A percentile compares a stretch with the other conserved stretches of the same genome.
Evolutionary conservation across 2,888 invertebrate species (phyloP).

Genomic region (Acleris holmiana): DNA sequence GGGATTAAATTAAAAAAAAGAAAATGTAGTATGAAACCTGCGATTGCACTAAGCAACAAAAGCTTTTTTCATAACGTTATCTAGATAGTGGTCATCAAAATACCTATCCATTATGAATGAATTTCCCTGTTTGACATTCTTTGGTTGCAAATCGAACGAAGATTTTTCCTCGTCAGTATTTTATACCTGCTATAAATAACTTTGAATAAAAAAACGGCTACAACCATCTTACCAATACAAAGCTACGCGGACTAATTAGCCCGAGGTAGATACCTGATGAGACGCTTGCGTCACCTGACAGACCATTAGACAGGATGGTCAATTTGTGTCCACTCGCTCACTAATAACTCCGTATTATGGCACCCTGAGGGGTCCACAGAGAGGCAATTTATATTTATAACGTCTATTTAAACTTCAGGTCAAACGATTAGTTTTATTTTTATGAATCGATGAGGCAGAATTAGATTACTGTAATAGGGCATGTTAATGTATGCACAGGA

Average conservation of each 20-base stretch:
- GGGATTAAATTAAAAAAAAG: too few species aligned
- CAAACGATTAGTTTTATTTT: constrained; percentile 37
- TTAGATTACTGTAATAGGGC: constrained; percentile 27
- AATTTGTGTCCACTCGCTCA: constrained; percentile 37
- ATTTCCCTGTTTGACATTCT: too few species aligned
- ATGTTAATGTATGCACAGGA: not conserved
- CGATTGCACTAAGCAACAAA: too few species aligned
- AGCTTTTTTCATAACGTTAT: too few species aligned
- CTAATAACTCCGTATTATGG: constrained; percentile 37
- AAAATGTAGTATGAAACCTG: too few species aligned
- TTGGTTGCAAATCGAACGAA: too few species aligned
- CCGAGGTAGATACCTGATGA: constrained; percentile 30
- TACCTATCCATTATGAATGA: too few species aligned
- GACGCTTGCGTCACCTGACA: constrained; percentile 36
- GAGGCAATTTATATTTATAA: constrained; percentile 38
- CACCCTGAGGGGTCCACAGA: constrained; percentile 36
- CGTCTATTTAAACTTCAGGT: constrained; percentile 37
- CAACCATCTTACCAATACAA: not conserved
- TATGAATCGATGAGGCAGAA: constrained; percentile 25
- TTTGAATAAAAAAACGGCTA: not conserved
- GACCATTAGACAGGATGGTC: constrained; percentile 35
- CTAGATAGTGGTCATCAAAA: too few species aligned
- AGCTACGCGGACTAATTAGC: constrained; percentile 25
- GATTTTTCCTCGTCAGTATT: too few species aligned
- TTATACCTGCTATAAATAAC: too few species aligned